Conservation (phyloP, 2,888 invertebrate genomes). For the Trichacis sp. region DNA sequence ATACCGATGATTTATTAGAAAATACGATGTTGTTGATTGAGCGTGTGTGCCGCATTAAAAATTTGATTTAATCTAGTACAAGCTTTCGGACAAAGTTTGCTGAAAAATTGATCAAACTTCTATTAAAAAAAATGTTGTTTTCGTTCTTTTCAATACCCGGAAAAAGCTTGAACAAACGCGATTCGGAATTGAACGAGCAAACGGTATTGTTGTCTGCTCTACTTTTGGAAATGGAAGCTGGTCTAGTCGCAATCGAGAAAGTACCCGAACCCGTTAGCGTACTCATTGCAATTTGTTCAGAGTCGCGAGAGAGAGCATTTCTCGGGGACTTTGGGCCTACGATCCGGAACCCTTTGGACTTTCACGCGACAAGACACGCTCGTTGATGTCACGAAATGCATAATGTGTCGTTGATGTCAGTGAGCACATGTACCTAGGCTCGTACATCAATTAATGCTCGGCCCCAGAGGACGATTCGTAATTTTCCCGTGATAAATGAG, state of each 20-base stretch:
- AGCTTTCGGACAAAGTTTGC: too few relatives aligned
- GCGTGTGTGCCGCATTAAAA: too few relatives aligned
- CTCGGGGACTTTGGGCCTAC: neutral
- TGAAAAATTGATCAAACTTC: too few relatives aligned
- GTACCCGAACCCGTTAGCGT: conserved; percentile 9
- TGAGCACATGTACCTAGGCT: neutral
- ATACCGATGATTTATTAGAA: too few relatives aligned
- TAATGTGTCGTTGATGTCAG: conserved; percentile 6
- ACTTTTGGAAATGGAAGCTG: conserved; percentile 2
- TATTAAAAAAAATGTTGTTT: too few relatives aligned
- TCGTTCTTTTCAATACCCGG: too few relatives aligned
- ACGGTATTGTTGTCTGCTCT: neutral
- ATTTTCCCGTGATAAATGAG: neutral
- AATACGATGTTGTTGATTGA: too few relatives aligned
- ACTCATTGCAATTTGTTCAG: conserved; percentile 9
- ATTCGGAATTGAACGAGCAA: too few relatives aligned
- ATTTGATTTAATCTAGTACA: too few relatives aligned
- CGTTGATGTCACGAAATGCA: conserved; percentile 10
- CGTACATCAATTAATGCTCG: neutral
- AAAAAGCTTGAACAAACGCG: too few relatives aligned
- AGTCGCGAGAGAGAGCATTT: conserved; percentile 3
- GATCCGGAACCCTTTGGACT: conserved; percentile 9
- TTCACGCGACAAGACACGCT: conserved; percentile 9
- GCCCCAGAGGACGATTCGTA: neutral
- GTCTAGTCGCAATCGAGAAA: neutral